Evolutionary conservation across 2,888 invertebrate species (phyloP).

Genomic region (Prosopocoilus inquinatus): DNA sequence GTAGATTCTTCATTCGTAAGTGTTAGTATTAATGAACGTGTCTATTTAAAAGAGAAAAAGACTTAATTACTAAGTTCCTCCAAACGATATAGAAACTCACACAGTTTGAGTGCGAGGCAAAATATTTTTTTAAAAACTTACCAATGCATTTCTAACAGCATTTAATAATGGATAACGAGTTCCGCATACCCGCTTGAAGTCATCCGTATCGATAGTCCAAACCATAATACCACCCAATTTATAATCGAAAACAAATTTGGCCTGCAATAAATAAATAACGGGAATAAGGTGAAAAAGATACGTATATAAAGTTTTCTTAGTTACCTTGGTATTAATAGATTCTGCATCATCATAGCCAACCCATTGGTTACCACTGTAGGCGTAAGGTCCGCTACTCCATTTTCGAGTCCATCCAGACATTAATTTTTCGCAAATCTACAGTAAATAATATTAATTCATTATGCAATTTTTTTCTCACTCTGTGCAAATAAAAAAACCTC

Average conservation of each 20-base stretch:
- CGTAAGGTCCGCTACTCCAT: slow-evolving; percentile 61
- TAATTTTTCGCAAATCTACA: slow-evolving; percentile 57
- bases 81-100: too few relatives aligned
- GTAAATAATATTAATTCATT: slow-evolving; percentile 22
- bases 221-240: slow-evolving; percentile 66
- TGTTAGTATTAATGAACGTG: too few relatives aligned
- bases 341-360: slow-evolving; percentile 64
- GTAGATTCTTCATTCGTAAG: too few relatives aligned
- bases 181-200: slow-evolving; percentile 65
- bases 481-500: too few relatives aligned
- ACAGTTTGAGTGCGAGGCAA: too few relatives aligned
- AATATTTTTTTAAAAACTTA: neutral
- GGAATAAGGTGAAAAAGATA: too few relatives aligned
- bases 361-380: slow-evolving; percentile 61
- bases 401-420: slow-evolving; percentile 55
- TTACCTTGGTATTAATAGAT: slow-evolving; percentile 55
- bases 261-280: slow-evolving; percentile 34
- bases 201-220: slow-evolving; percentile 81
- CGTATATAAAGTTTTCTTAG: neutral
- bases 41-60: too few relatives aligned
- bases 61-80: too few relatives aligned
- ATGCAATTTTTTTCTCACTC: too few relatives aligned
- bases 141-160: slow-evolving; percentile 52
- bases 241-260: slow-evolving; percentile 47
- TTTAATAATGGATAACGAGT: slow-evolving; percentile 60